Evolutionary conservation across 2,797 vertebrate species (phyloP).

Genomic region (Clarias pachynema): DNA sequence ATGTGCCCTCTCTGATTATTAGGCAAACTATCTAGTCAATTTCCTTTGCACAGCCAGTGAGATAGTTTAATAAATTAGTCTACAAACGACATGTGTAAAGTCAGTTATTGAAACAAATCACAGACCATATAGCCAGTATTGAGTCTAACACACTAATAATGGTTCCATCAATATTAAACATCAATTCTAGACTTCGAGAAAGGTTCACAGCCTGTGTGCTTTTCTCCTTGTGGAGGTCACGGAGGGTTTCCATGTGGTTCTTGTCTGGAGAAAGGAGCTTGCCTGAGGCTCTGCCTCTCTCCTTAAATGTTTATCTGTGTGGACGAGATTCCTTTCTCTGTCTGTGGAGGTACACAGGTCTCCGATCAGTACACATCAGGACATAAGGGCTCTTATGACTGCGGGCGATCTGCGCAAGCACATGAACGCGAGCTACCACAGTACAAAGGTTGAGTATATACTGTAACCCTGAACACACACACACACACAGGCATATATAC

Average conservation of each 20-base stretch:
- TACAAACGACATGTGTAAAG: neutral
- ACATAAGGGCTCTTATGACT: constrained; percentile 76
- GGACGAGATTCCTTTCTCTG: constrained; percentile 78
- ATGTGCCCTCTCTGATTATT: neutral
- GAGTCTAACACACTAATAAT: constrained; percentile 12
- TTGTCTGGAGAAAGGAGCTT: constrained; percentile 49
- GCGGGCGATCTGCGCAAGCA: constrained; percentile 72
- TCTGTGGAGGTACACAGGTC: constrained; percentile 72
- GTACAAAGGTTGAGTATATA: constrained; percentile 73
- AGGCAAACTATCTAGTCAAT: neutral
- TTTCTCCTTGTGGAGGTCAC: constrained; percentile 32
- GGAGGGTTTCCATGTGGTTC: constrained; percentile 23
- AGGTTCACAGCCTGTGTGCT: constrained; percentile 8
- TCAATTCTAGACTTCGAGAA: neutral
- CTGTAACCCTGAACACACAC: constrained; percentile 33
- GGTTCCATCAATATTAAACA: constrained; percentile 22
- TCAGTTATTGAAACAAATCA: neutral
- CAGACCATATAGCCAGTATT: neutral
- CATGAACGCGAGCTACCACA: constrained; percentile 68
- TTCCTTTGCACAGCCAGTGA: neutral
- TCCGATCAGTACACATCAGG: constrained; percentile 69
- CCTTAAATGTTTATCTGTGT: constrained; percentile 79
- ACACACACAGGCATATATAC: neutral
- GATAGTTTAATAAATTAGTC: too few relatives aligned
- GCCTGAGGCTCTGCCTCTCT: constrained; percentile 74